These are phyloP conservation scores for Lottia scabra DNA, from an alignment of 2,888 invertebrate genomes.

Conservation along the genomic window DNA sequence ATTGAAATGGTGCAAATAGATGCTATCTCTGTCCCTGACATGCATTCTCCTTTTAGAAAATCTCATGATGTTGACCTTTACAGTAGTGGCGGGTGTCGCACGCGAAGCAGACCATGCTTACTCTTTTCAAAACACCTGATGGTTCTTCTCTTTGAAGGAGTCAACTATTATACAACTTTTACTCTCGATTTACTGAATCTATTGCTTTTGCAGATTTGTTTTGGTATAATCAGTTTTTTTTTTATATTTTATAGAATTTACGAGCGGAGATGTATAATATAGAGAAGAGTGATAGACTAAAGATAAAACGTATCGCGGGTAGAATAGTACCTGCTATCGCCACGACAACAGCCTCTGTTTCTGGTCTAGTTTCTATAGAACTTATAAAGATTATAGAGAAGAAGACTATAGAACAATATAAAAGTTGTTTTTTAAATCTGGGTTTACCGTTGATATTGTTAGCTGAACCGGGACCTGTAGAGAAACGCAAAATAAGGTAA, in stretches of 20 bases:
- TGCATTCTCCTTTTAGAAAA: no score
- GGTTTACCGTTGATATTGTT: slow-evolving; percentile 66
- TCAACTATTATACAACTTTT: no score
- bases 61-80: no score
- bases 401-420: slow-evolving; percentile 51
- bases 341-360: slow-evolving; percentile 70
- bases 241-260: slow-evolving; percentile 58
- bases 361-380: slow-evolving; percentile 68
- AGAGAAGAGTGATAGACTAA: slow-evolving; percentile 62
- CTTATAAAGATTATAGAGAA: slow-evolving; percentile 61
- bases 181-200: no score
- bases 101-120: no score
- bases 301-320: slow-evolving; percentile 69
- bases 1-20: no score
- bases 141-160: no score
- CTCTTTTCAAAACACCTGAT: no score
- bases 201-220: no score
- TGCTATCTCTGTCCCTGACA: no score
- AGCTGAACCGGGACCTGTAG: slow-evolving; percentile 65
- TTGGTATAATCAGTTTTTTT: background rate
- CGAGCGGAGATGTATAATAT: slow-evolving; percentile 68
- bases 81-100: no score
- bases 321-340: slow-evolving; percentile 70
- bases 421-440: slow-evolving; percentile 68
- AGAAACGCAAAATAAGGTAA: slow-evolving; percentile 56